Evolutionary conservation across 30 jellyfish, hydroid and myxozoan genomes (phyloP).

Genomic region (Pseudorhiza aurosa): DNA sequence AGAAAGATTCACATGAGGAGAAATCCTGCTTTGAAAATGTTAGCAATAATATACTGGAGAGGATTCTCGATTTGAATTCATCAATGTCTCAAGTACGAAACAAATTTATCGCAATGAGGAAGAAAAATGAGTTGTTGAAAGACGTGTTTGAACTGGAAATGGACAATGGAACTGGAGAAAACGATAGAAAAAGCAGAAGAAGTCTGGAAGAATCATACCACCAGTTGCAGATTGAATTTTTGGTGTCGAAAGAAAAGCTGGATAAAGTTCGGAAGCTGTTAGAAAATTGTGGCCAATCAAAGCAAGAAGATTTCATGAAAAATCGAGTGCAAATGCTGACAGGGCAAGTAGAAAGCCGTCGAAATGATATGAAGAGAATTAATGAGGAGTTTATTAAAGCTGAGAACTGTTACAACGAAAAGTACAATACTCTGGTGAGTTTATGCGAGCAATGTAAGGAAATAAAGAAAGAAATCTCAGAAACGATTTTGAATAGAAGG

Average conservation of each 20-base stretch:
- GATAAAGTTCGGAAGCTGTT: slow-evolving; percentile 1
- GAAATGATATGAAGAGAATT: slow-evolving; percentile 14
- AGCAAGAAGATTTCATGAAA: slow-evolving; percentile 57
- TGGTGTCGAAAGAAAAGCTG: neutral
- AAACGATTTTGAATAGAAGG: slow-evolving; percentile 48
- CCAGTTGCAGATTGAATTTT: neutral
- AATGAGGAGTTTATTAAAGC: slow-evolving; percentile 15
- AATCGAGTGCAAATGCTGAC: slow-evolving; percentile 35
- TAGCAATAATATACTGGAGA: slow-evolving; percentile 22
- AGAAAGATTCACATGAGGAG: slow-evolving; percentile 23
- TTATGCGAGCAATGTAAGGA: slow-evolving; percentile 34
- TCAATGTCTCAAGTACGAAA: neutral
- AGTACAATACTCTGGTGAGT: slow-evolving; percentile 3
- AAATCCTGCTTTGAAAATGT: slow-evolving; percentile 18
- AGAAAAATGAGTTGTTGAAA: slow-evolving; percentile 3
- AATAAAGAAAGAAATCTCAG: slow-evolving; percentile 42
- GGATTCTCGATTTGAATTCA: neutral
- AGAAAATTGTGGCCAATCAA: slow-evolving; percentile 13
- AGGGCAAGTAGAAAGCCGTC: slow-evolving; percentile 28
- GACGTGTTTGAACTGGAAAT: slow-evolving; percentile 24
- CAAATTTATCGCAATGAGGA: neutral
- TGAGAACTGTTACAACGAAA: slow-evolving; percentile 14
- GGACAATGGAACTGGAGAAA: neutral
- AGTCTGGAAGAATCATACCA: neutral
- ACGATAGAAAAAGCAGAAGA: neutral